Evolutionary conservation across 2,113 vertebrate genomes (phyloP).

Genomic region (Hemiscyllium ocellatum): DNA sequence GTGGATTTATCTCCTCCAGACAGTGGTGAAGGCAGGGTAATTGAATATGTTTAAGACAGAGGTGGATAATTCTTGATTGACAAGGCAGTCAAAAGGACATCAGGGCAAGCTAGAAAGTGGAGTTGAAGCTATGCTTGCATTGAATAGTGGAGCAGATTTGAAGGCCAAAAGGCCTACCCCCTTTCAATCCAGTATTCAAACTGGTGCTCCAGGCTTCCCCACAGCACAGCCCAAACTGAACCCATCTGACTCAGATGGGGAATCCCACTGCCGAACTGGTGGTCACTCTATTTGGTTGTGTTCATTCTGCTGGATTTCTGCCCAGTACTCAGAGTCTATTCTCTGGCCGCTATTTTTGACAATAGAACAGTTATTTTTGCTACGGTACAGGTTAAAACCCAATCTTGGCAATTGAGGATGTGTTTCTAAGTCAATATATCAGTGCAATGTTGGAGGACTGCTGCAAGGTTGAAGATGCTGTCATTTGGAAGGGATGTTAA

Average conservation of each 20-base stretch:
- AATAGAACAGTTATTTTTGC: neutral
- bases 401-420: neutral
- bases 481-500: neutral
- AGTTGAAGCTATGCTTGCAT: neutral
- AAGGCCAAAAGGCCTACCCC: neutral
- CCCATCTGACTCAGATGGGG: neutral
- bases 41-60: neutral
- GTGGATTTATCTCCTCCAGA: too few species aligned
- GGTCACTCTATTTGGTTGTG: neutral
- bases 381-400: neutral
- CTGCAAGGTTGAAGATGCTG: neutral
- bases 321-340: neutral
- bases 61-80: neutral
- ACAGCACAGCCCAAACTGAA: neutral
- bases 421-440: neutral
- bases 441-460: neutral
- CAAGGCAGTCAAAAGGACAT: neutral
- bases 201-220: neutral
- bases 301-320: neutral
- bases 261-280: neutral
- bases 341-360: neutral
- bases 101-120: neutral
- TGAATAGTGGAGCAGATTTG: neutral
- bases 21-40: neutral
- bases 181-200: too few species aligned